Evolutionary conservation across 2,113 vertebrate species (phyloP), one percentile per base, ranked within the genome.

Genomic region (Pteruthius melanotis): DNA sequence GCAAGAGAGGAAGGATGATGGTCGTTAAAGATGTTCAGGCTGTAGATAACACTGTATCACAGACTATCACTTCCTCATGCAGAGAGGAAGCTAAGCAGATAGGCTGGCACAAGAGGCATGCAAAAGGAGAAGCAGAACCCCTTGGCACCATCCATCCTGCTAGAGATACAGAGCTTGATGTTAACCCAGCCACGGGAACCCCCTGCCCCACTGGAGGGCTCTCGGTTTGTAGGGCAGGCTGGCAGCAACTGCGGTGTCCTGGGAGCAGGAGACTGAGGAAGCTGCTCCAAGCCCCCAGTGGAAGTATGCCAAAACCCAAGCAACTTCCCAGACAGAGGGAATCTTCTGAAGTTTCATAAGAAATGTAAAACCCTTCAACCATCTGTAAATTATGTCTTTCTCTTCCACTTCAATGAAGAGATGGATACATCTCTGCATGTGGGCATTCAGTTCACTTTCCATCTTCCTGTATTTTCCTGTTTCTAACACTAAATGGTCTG

Each of bases 21-120:
- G 54, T 49, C 84, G 59, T 70, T 93, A 18, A 81, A 87, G 86
- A 75, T 60, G 54, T 72, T 93, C 2, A 7, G 56, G 76, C 60
- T 81, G 88, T 16, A 90, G 79, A 89, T 85, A 93, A 93, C 47
- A n/a, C 31, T 28, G 20, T 40, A 87, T 74, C 35, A 7, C 69
- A 89, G n/a, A 72, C 87, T 87, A 83, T 90, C 85, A 80, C 85
- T 95, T 96, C 95, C 93, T 83, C 68, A 64, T 40, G 70, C 89
- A 93, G 54, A 83, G 93, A 83, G 93, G 92, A 95, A 94, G 75
- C 30, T 3, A 0, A 59, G 71, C 80, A 90, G 49, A 74, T 26
- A 61, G 53, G 52, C n/a, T 87, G 78, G 37, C 90, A 69, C 22
- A 76, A 54, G 42, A 52, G 59, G 47, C 15, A 19, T 30, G 47